Conservation (phyloP, 1,140 invertebrate species). For the Tachypleus tridentatus region DNA sequence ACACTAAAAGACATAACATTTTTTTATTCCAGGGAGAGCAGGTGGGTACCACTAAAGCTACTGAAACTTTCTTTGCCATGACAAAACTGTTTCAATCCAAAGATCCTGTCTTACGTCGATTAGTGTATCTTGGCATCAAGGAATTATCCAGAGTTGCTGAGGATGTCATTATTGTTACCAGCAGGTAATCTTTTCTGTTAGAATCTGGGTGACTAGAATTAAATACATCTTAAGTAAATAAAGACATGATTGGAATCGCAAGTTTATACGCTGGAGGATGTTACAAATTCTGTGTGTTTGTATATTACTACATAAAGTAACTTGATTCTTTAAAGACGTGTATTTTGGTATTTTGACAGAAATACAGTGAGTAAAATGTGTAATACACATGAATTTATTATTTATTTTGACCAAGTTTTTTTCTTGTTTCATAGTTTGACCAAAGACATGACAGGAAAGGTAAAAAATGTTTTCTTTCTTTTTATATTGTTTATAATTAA, state of each 20-base stretch:
- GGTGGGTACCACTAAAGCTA: slow-evolving; percentile 85
- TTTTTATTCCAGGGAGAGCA: slow-evolving; percentile 56
- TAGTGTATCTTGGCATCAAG: slow-evolving; percentile 97
- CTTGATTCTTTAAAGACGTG: too few species aligned
- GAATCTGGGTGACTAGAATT: not conserved
- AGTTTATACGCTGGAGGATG: not conserved
- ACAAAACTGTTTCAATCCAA: slow-evolving; percentile 97
- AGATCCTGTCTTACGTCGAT: slow-evolving; percentile 80
- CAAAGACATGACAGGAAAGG: slow-evolving; percentile 97
- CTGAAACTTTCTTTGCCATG: slow-evolving; percentile 98
- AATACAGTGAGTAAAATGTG: too few species aligned
- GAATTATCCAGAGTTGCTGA: slow-evolving; percentile 88
- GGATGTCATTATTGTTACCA: slow-evolving; percentile 98
- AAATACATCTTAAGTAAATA: too few species aligned
- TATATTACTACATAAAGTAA: too few species aligned
- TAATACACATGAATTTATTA: not conserved
- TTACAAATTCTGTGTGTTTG: too few species aligned
- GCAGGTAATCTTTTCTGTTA: slow-evolving; percentile 9
- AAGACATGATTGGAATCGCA: not conserved
- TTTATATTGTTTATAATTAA: not conserved
- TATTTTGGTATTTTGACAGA: too few species aligned
- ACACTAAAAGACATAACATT: not conserved
- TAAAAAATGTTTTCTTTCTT: slow-evolving; percentile 2
- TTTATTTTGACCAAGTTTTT: slow-evolving; percentile 3
- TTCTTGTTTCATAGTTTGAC: slow-evolving; percentile 62